Evolutionary conservation across 2,113 vertebrate genomes (phyloP).

Genomic region (Xiphophorus hellerii): DNA sequence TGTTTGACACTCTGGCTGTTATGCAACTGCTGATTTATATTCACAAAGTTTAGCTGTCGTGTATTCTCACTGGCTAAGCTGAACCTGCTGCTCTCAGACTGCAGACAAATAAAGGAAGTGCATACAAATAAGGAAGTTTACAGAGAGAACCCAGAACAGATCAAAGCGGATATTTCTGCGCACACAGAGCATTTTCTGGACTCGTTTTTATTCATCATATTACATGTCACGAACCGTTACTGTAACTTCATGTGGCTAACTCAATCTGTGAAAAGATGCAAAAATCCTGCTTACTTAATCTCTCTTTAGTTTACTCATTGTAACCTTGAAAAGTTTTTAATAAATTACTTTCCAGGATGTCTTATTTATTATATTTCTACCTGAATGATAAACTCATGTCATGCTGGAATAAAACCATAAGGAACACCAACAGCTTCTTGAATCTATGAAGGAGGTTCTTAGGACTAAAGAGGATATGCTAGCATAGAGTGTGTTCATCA

Average conservation of each 20-base stretch:
- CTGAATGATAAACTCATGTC: too few relatives aligned
- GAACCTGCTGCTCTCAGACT: constrained; percentile 6
- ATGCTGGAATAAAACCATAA: too few relatives aligned
- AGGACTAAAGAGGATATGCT: too few relatives aligned
- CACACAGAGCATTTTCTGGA: neutral
- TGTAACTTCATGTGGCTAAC: neutral
- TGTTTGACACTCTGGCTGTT: constrained; percentile 39
- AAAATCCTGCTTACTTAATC: neutral
- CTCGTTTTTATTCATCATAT: neutral
- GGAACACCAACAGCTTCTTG: too few relatives aligned
- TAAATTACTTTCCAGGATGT: neutral
- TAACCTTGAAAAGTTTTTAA: neutral
- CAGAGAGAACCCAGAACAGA: neutral
- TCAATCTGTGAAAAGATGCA: neutral
- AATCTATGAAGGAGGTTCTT: too few relatives aligned
- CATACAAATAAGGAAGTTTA: neutral
- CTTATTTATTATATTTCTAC: neutral
- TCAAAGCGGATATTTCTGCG: neutral
- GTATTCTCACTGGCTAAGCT: neutral
- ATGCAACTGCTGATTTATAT: constrained; percentile 57
- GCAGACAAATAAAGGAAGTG: constrained; percentile 5
- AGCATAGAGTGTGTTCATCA: too few relatives aligned
- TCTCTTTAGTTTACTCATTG: neutral
- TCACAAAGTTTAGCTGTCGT: constrained; percentile 1
- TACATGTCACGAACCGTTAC: neutral